Evolutionary conservation across 2,797 vertebrate species (phyloP).

Genomic region (Brachyrhaphis roseni): DNA sequence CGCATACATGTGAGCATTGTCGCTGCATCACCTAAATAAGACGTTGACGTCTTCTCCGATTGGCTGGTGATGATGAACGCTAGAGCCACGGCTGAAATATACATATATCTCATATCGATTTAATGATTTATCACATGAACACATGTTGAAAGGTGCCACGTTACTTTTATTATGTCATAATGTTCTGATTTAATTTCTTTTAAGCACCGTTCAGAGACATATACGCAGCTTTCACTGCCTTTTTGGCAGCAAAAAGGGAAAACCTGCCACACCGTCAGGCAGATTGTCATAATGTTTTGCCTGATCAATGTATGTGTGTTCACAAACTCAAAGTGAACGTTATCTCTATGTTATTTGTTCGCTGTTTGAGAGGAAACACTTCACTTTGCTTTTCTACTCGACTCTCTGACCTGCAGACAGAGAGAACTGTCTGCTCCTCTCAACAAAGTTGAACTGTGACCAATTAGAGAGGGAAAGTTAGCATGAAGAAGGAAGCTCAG

Average conservation of each 20-base stretch:
- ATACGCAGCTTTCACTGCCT: neutral
- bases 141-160: neutral
- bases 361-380: conserved; percentile 10
- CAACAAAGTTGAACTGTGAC: conserved; percentile 60
- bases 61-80: too few species aligned
- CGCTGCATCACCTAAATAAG: too few species aligned
- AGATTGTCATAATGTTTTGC: neutral
- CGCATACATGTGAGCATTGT: too few species aligned
- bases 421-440: conserved; percentile 29
- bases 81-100: too few species aligned
- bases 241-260: neutral
- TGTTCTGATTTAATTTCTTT: neutral
- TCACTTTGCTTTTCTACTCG: conserved; percentile 25
- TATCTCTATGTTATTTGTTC: conserved; percentile 23
- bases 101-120: too few species aligned
- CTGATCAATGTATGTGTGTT: neutral
- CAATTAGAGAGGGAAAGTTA: conserved; percentile 64
- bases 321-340: conserved; percentile 22
- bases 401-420: conserved; percentile 47
- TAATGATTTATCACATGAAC: too few species aligned
- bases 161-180: neutral
- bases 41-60: too few species aligned
- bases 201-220: neutral
- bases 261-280: neutral
- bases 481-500: conserved; percentile 42